A percentile compares a stretch with the other conserved stretches of the same genome.
These are phyloP conservation scores for Diachrysia chrysitis DNA, from an alignment of 2,888 invertebrate species.

Conservation along the genomic window DNA sequence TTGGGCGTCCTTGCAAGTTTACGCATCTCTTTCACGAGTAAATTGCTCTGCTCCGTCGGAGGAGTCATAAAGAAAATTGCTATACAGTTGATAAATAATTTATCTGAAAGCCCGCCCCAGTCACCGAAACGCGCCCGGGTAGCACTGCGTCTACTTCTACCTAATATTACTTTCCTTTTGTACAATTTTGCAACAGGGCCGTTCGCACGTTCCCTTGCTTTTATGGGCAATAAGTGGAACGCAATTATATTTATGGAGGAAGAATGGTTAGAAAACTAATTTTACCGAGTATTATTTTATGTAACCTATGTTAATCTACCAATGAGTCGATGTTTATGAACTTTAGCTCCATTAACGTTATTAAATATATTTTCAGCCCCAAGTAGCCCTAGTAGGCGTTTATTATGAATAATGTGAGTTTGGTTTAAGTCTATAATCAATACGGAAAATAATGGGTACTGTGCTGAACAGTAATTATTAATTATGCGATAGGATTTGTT, in stretches of 20 bases:
- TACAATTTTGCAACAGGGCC: constrained; percentile 89
- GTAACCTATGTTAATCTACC: constrained; percentile 56
- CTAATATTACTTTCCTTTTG: constrained; percentile 89
- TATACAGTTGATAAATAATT: constrained; percentile 90
- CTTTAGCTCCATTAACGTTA: constrained; percentile 41
- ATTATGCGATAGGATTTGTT: constrained; percentile 59
- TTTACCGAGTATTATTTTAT: constrained; percentile 81
- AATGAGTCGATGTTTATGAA: constrained; percentile 50
- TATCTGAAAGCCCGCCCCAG: constrained; percentile 89
- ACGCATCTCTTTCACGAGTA: constrained; percentile 88
- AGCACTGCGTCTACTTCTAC: constrained; percentile 83
- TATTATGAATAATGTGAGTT: constrained; percentile 2
- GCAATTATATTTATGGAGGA: constrained; percentile 89
- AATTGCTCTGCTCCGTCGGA: constrained; percentile 89
- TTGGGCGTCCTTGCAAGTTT: constrained; percentile 87
- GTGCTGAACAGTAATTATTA: constrained; percentile 43
- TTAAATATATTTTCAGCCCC: constrained; percentile 20
- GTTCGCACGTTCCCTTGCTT: constrained; percentile 88
- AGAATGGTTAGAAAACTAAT: constrained; percentile 88
- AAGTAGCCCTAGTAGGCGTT: constrained; percentile 8
- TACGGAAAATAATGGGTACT: constrained; percentile 26
- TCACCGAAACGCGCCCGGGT: constrained; percentile 86
- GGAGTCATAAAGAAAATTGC: constrained; percentile 90
- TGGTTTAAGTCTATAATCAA: constrained; percentile 12
- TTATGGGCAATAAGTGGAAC: constrained; percentile 89